These are phyloP conservation scores for Gephyroberyx darwinii DNA, from an alignment of 2,797 vertebrate species.

Conservation along the genomic window DNA sequence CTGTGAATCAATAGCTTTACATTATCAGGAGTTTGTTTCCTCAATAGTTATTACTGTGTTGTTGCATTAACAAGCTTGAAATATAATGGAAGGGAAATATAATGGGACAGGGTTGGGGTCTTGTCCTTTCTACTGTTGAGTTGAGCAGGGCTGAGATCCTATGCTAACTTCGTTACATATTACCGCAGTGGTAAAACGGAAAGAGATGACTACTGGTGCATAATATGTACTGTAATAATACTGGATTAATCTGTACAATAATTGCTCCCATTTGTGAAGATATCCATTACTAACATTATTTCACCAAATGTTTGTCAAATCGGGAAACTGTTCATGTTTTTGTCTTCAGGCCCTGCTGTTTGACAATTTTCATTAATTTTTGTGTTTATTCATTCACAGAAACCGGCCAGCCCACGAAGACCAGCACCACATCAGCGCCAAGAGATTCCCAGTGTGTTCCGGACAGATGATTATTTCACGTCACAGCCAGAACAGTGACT, in stretches of 20 bases:
- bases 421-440: slow-evolving; percentile 75
- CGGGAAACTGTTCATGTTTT: not conserved
- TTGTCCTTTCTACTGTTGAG: too few relatives aligned
- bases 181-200: not conserved
- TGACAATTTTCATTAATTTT: not conserved
- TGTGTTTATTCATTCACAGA: slow-evolving; percentile 74
- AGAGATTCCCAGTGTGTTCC: slow-evolving; percentile 89
- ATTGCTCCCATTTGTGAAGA: not conserved
- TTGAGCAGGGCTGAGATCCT: not conserved
- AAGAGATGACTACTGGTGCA: too few relatives aligned
- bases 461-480: slow-evolving; percentile 92
- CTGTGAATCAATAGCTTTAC: not conserved
- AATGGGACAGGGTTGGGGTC: too few relatives aligned
- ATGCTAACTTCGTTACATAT: not conserved
- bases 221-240: not conserved
- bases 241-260: not conserved
- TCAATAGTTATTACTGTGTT: not conserved
- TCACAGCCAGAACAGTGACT: slow-evolving; percentile 79
- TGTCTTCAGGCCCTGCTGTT: not conserved
- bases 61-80: too few relatives aligned
- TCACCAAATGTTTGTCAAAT: not conserved
- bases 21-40: too few relatives aligned
- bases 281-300: not conserved
- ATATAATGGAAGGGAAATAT: too few relatives aligned
- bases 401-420: slow-evolving; percentile 83